These are phyloP conservation scores for Prinia subflava DNA, from an alignment of 2,113 vertebrate species.

Conservation along the genomic window DNA sequence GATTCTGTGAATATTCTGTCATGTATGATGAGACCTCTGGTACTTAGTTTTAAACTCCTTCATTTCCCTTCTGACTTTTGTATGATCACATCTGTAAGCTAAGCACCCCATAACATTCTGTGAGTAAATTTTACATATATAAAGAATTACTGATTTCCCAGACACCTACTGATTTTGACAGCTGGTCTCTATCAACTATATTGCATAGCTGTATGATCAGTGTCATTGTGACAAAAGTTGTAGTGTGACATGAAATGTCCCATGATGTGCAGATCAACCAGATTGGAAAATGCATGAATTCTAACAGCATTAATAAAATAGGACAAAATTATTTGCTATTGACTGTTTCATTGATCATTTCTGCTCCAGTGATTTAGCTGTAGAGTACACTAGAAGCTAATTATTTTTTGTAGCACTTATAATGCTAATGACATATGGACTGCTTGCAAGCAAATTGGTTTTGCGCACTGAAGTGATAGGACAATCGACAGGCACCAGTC, in stretches of 20 bases:
- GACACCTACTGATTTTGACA: background rate
- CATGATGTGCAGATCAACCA: background rate
- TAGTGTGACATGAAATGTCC: background rate
- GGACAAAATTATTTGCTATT: background rate
- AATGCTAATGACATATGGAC: constrained; percentile 27
- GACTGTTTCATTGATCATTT: constrained; percentile 6
- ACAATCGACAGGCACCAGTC: background rate
- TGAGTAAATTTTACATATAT: background rate
- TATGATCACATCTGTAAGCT: background rate
- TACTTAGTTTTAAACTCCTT: background rate
- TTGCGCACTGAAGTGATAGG: background rate
- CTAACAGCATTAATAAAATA: background rate
- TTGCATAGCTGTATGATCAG: background rate
- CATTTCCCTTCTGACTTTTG: background rate
- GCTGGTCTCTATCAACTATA: background rate
- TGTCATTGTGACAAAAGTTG: background rate
- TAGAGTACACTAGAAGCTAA: background rate
- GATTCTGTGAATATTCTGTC: background rate
- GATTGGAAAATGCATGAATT: background rate
- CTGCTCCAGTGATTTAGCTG: constrained; percentile 12
- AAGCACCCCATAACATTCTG: background rate
- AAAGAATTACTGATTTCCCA: background rate
- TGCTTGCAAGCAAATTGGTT: constrained; percentile 17
- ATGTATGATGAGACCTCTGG: background rate
- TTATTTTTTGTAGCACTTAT: constrained; percentile 42